These are phyloP conservation scores for Athene cunicularia DNA, from an alignment of 2,113 vertebrate genomes.

Conservation along the genomic window DNA sequence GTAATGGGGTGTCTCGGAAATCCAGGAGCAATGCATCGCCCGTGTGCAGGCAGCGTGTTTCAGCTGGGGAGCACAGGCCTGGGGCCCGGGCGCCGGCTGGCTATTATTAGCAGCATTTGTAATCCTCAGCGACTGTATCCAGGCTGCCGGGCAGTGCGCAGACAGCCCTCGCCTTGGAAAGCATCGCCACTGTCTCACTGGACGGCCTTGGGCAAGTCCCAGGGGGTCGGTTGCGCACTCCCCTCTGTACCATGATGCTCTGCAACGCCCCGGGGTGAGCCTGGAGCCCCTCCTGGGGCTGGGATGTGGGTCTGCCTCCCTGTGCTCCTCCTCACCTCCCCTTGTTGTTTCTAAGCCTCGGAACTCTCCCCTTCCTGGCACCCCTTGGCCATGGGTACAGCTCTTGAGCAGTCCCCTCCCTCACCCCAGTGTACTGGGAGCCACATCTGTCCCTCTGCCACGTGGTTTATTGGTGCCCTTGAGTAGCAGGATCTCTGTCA, in stretches of 20 bases:
- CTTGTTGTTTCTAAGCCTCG: fast-evolving
- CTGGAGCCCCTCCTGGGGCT: fast-evolving
- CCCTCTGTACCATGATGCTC: background rate
- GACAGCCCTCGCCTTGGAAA: background rate
- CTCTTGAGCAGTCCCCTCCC: background rate
- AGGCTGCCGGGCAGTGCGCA: background rate
- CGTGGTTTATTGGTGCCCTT: background rate
- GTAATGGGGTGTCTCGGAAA: background rate
- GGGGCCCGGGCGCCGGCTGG: background rate
- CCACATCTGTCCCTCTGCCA: background rate
- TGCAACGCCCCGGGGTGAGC: background rate
- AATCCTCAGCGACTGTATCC: constrained; percentile 9
- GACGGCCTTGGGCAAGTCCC: background rate
- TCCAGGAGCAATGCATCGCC: fast-evolving
- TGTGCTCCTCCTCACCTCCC: background rate
- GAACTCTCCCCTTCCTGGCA: background rate
- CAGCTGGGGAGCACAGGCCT: background rate
- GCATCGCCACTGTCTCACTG: background rate
- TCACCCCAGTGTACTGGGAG: background rate
- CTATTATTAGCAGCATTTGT: constrained; percentile 49
- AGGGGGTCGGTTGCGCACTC: background rate
- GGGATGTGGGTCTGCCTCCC: background rate
- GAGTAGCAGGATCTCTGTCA: background rate
- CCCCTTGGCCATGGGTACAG: fast-evolving
- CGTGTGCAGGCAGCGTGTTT: background rate